Base-by-base conservation (phyloP, 2,888 invertebrate genomes). In the Epiperipatus broadwayi region DNA sequence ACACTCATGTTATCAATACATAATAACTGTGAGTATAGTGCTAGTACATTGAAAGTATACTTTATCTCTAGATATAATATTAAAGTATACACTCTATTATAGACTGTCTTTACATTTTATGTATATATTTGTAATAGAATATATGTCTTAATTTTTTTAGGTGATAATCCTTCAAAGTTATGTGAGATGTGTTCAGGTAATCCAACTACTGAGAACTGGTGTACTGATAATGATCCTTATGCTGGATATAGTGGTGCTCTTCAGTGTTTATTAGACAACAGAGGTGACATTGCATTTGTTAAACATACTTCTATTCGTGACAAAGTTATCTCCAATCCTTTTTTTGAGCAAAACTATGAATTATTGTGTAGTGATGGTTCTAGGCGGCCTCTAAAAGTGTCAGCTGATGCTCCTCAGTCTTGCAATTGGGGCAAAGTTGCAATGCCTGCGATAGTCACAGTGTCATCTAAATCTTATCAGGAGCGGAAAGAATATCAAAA, bases 231-330 rank as follows among this genome's bases (percentile, higher is more conserved):
- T 1, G 91, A 93, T 64, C 84, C 84, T 0, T 87, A 78, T 56
- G 78, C 81, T 19, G 87, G 87, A 0, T 87, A 81, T 55, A 78
- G 79, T 56, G 93, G 93, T 1, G 91, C 93, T 0, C 74, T 91
- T 43, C 68, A 71, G 30, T 95, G 93, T 58, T 65, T 93, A 3
- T 62, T 78, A 2, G 75, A 78, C 48, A 52, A 49, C n/a, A 68
- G 66, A 10, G 91, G 89, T 2, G 85, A 93, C 35, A 70, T 93
- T 14, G 91, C 91, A 1, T 93, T 93, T 55, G 65, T 93, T 1
- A 71, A 78, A 33, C 83, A 87, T 53, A 76, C 76, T 0, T 80
- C 83, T 1, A 73, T 84, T n/a, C n/a, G n/a, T 15, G 62, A 67
- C 22, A 77, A 81, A 55, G 71, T 80, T 56, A 41, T 48, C 1